A percentile compares a stretch with the other conserved stretches of the same genome.
Conservation (phyloP, 2,113 vertebrate genomes). For the Bothrops jararaca region DNA sequence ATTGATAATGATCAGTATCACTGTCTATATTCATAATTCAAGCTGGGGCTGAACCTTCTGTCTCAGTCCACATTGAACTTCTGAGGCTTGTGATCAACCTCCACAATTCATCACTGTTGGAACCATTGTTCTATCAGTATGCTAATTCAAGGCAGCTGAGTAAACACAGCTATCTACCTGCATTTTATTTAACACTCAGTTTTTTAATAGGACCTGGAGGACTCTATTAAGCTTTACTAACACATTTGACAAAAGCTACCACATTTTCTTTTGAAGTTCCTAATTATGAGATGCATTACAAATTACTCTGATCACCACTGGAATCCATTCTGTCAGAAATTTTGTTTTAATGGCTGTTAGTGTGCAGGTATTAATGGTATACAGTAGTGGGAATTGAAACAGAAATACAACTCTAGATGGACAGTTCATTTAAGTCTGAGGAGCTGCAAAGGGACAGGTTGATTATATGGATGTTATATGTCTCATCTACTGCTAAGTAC, state of each 20-base stretch:
- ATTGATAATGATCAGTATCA: not conserved
- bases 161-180: conserved; percentile 51
- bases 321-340: conserved; percentile 39
- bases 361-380: conserved; percentile 14
- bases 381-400: conserved; percentile 3
- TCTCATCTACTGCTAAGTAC: not conserved
- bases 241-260: conserved; percentile 65
- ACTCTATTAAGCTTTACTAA: conserved; percentile 70
- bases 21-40: not conserved
- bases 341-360: conserved; percentile 39
- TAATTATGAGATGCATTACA: conserved; percentile 66
- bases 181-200: conserved; percentile 58
- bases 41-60: not conserved
- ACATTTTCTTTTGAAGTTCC: conserved; percentile 63
- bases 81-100: not conserved
- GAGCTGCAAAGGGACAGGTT: not conserved
- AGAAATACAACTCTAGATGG: conserved; percentile 48
- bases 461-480: not conserved
- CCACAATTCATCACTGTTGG: conserved; percentile 32
- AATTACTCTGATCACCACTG: conserved; percentile 50
- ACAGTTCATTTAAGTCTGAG: conserved; percentile 11
- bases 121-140: conserved; percentile 49
- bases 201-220: conserved; percentile 66
- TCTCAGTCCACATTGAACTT: not conserved
- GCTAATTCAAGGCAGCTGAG: conserved; percentile 58